Conservation (phyloP, 2,797 vertebrate genomes). For the Rhyacichthys aspro region DNA sequence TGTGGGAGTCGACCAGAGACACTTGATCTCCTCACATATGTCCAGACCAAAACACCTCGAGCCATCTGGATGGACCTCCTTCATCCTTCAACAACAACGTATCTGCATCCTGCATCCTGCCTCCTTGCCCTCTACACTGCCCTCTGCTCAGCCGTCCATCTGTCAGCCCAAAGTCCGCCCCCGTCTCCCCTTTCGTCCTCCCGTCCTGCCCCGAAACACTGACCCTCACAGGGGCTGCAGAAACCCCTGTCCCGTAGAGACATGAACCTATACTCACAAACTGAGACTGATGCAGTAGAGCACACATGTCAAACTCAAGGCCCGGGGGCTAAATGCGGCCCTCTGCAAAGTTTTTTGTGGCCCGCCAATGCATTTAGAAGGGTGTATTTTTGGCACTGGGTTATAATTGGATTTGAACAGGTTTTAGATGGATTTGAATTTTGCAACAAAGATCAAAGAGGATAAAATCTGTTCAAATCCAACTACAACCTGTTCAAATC, state of each 20-base stretch:
- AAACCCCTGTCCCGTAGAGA: conserved; percentile 21
- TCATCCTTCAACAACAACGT: conserved; percentile 27
- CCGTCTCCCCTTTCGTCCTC: conserved; percentile 41
- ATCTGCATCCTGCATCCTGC: conserved; percentile 18
- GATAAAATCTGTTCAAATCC: too few species aligned
- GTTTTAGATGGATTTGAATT: too few species aligned
- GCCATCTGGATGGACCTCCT: conserved; percentile 54
- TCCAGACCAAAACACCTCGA: not conserved
- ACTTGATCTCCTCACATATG: conserved; percentile 17
- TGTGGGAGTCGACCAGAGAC: conserved; percentile 12
- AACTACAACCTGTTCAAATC: too few species aligned
- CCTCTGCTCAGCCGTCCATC: conserved; percentile 49
- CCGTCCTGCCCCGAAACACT: not conserved
- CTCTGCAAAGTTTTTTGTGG: too few species aligned
- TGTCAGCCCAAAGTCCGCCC: conserved; percentile 39
- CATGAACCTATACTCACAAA: too few species aligned
- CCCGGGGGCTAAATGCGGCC: too few species aligned
- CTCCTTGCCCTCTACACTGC: conserved; percentile 35
- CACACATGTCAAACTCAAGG: too few species aligned
- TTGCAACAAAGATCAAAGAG: too few species aligned
- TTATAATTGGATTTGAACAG: too few species aligned
- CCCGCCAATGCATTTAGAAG: too few species aligned
- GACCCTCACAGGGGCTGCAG: conserved; percentile 29
- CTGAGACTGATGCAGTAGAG: too few species aligned
- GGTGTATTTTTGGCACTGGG: too few species aligned